Evolutionary conservation across 2,113 vertebrate species (phyloP), one percentile per base, ranked within the genome.

Genomic region (Pollimyrus isidori): DNA sequence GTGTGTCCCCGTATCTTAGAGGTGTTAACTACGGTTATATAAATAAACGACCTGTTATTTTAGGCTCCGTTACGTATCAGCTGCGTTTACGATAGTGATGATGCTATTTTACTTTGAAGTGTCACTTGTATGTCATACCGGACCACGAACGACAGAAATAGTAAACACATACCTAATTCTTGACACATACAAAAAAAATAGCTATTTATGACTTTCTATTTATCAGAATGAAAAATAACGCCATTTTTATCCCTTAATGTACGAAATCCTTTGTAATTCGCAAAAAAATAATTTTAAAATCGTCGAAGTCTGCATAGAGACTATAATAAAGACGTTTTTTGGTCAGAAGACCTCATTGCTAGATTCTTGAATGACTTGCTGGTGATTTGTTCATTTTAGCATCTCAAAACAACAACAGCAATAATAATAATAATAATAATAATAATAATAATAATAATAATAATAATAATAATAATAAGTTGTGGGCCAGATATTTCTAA

Each of bases 1-100:
- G 87, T 89, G 48, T 88, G 89, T 69, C 58, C 69, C 86, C 89
- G 46, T 89, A 88, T 93, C 53, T 86, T 90, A 90, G 93, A 95
- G 94, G 94, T 95, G 95, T 94, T 95, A 95, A 96, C 94, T 95
- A 93, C 93, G 93, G 90, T 93, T 93, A 88, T 92, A 95, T 95
- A 93, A 95, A 95, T 95, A 94, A 94, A 92, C 92, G 91, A 90
- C 85, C 89, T 91, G 93, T 94, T 96, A 95, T 96, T 96, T 94
- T 92, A 95, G 92, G 92, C 92, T 94, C 93, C 13, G 89, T 95
- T 94, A 95, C 94, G 90, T 91, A 93, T 93, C 93, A 89, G 93
- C 93, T 91, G 91, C 93, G 91, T 92, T 94, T 94, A 92, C 7
- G 0, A 92, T 35, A 91, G 92, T 94, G 0, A 92, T 35, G 92